Percentiles rank a stretch among this genome's conserved stretches.
phyloP scores from a whole-genome alignment of 2,113 vertebrate genomes.

The Rissa tridactyla region DNA sequence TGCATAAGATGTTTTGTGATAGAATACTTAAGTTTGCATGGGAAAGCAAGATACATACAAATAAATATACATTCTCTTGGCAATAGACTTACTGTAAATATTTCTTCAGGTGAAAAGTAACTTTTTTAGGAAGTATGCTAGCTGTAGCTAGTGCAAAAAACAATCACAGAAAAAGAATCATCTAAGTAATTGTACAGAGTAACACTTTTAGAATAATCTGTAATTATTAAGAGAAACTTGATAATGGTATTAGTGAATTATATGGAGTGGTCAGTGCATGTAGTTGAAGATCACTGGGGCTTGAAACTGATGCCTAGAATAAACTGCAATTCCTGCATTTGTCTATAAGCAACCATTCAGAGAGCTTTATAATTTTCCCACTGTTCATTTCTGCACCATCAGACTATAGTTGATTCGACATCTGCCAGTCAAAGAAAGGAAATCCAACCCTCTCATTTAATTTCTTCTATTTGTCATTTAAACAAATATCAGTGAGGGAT shows the following conservation, averaged over 20 bases:
- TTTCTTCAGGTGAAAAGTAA: neutral
- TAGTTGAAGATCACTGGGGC: neutral
- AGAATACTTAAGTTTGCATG: neutral
- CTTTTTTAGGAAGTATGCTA: neutral
- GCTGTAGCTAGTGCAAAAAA: neutral
- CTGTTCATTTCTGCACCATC: conserved; percentile 30
- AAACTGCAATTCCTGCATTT: conserved; percentile 1
- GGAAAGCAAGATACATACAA: neutral
- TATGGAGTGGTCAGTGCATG: neutral
- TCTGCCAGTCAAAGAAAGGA: conserved; percentile 42
- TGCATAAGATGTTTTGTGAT: neutral
- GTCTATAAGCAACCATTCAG: neutral
- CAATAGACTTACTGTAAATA: neutral
- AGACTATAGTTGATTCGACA: conserved; percentile 11
- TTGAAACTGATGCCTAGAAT: neutral
- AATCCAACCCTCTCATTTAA: conserved; percentile 2
- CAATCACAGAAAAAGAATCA: neutral
- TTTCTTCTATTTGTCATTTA: conserved; percentile 62
- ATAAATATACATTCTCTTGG: neutral
- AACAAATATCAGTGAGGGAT: conserved; percentile 33
- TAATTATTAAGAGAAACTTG: neutral
- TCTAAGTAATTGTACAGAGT: neutral
- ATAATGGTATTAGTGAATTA: neutral
- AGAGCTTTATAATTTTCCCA: conserved; percentile 27
- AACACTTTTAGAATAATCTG: neutral